Evolutionary conservation across 2,797 vertebrate species (phyloP).

Genomic region (Muscicapa comitata): DNA sequence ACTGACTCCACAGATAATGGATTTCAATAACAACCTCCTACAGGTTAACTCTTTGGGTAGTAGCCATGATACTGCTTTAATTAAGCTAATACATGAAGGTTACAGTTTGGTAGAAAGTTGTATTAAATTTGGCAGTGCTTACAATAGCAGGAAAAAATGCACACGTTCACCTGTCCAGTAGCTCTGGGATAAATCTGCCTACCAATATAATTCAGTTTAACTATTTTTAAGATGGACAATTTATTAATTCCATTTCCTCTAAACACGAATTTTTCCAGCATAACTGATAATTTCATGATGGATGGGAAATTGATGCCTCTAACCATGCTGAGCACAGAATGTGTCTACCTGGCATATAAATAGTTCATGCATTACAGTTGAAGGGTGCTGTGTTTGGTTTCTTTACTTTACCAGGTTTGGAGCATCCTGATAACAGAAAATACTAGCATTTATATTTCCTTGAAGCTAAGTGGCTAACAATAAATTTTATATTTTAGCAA

Average conservation of each 20-base stretch:
- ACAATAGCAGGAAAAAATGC: constrained; percentile 41
- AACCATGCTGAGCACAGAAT: constrained; percentile 40
- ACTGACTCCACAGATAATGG: constrained; percentile 81
- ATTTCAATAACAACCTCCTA: constrained; percentile 82
- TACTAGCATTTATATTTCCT: constrained; percentile 10
- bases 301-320: constrained; percentile 22
- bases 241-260: constrained; percentile 45
- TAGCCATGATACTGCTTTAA: constrained; percentile 64
- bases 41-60: constrained; percentile 74
- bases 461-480: not conserved
- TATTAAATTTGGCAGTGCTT: constrained; percentile 64
- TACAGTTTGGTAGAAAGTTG: constrained; percentile 67
- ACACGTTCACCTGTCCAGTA: not conserved
- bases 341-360: constrained; percentile 18
- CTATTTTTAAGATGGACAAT: constrained; percentile 3
- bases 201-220: constrained; percentile 11
- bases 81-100: constrained; percentile 71
- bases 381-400: not conserved
- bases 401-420: not conserved
- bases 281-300: constrained; percentile 24
- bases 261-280: constrained; percentile 36
- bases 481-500: not conserved
- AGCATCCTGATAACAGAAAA: not conserved
- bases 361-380: not conserved
- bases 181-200: constrained; percentile 25